Conservation (phyloP, 2,888 invertebrate species). For the Villa cingulata region DNA sequence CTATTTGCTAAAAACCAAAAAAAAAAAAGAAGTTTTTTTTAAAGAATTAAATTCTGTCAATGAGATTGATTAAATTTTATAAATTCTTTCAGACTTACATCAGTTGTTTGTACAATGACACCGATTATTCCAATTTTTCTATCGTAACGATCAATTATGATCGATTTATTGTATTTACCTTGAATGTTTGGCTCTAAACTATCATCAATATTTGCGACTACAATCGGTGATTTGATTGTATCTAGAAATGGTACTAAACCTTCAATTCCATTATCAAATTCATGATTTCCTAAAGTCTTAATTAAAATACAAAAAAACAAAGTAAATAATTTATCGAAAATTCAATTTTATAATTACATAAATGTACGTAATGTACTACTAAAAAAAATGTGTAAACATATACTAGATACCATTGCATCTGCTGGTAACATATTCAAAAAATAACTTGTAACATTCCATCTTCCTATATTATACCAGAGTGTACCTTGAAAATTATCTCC, state of each 20-base stretch:
- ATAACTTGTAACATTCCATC: constrained; percentile 57
- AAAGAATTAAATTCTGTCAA: no score
- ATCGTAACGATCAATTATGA: constrained; percentile 46
- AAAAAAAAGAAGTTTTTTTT: not conserved
- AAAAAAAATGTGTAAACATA: no score
- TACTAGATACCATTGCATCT: constrained; percentile 54
- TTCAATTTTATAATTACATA: no score
- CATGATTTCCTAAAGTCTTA: constrained; percentile 75
- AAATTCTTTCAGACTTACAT: constrained; percentile 35
- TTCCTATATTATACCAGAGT: constrained; percentile 64
- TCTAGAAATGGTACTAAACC: constrained; percentile 60
- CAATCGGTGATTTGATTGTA: constrained; percentile 47
- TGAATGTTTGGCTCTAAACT: constrained; percentile 49
- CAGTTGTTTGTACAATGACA: constrained; percentile 52
- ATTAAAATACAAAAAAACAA: constrained; percentile 7
- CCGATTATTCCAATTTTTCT: constrained; percentile 67
- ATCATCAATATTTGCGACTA: constrained; percentile 65
- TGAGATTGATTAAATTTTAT: no score
- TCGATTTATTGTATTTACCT: constrained; percentile 48
- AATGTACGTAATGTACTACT: no score
- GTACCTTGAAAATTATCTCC: constrained; percentile 80
- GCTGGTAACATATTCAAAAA: constrained; percentile 63
- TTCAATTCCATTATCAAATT: constrained; percentile 63
- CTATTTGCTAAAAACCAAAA: constrained; percentile 41
- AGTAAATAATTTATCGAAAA: no score